Evolutionary conservation across 2,113 vertebrate genomes (phyloP).

Genomic region (mouse (Mus musculus)): DNA sequence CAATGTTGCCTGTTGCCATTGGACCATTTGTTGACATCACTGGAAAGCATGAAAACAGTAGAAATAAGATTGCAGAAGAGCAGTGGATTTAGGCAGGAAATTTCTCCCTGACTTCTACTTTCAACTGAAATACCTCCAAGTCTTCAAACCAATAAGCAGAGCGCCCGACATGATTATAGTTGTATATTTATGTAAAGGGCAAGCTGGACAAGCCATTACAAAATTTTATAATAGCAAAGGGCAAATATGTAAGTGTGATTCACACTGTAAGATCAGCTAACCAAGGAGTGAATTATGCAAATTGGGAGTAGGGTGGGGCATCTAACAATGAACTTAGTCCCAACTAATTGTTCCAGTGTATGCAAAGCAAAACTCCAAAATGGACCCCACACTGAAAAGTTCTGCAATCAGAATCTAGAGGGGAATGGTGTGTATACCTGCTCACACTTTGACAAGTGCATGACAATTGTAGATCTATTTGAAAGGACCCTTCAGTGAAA

Average conservation of each 20-base stretch:
- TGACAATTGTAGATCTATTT: slow-evolving; percentile 63
- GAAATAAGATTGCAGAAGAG: not conserved
- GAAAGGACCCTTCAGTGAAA: slow-evolving; percentile 65
- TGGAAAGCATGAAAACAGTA: slow-evolving; percentile 12
- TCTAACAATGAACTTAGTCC: not conserved
- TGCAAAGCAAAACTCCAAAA: not conserved
- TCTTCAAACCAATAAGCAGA: not conserved
- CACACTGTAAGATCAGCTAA: not conserved
- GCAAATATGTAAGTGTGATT: not conserved
- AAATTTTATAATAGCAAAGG: not conserved
- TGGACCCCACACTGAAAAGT: not conserved
- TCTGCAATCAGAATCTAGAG: slow-evolving; percentile 4
- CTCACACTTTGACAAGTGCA: slow-evolving; percentile 48
- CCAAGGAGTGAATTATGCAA: not conserved
- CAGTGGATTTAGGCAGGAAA: not conserved
- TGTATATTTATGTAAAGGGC: not conserved
- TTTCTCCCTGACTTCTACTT: not conserved
- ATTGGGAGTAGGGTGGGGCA: too few relatives aligned
- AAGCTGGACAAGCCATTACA: not conserved
- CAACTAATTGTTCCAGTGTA: not conserved
- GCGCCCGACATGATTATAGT: not conserved
- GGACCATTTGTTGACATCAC: not conserved
- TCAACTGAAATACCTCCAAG: not conserved
- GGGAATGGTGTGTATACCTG: slow-evolving; percentile 55
- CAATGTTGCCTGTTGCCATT: not conserved